Conservation (phyloP, 2,888 invertebrate species). For the Hermaeophaga mercurialis region DNA sequence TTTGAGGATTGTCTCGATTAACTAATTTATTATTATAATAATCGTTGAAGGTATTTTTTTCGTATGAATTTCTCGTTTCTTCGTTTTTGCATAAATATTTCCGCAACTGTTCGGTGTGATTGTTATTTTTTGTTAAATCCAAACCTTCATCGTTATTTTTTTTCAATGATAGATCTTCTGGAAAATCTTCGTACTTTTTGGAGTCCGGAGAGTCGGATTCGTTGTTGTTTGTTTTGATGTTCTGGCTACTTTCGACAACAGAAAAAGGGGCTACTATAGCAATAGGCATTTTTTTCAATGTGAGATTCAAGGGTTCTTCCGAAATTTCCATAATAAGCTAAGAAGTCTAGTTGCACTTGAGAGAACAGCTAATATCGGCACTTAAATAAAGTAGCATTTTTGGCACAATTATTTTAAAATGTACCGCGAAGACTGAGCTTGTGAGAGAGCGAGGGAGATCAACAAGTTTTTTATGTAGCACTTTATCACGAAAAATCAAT, state of each 20-base stretch:
- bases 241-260: constrained; percentile 41
- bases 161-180: constrained; percentile 55
- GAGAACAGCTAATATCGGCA: constrained; percentile 4
- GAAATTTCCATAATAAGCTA: constrained; percentile 50
- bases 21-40: constrained; percentile 46
- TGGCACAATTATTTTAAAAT: constrained; percentile 3
- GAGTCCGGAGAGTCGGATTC: constrained; percentile 34
- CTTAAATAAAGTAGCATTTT: not conserved
- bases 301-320: constrained; percentile 60
- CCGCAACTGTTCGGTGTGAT: constrained; percentile 49
- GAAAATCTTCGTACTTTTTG: constrained; percentile 54
- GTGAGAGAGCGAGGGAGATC: constrained; percentile 27
- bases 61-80: constrained; percentile 55
- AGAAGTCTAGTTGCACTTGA: constrained; percentile 11
- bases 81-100: constrained; percentile 50
- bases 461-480: constrained; percentile 59
- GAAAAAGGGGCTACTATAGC: constrained; percentile 62
- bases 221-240: constrained; percentile 40
- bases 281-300: constrained; percentile 61
- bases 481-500: constrained; percentile 60
- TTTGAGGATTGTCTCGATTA: constrained; percentile 52
- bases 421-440: constrained; percentile 5
- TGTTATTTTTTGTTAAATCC: constrained; percentile 42
- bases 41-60: constrained; percentile 54
- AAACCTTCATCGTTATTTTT: constrained; percentile 39